Conservation (phyloP, 2,888 invertebrate species). For the Oligia strigilis region DNA sequence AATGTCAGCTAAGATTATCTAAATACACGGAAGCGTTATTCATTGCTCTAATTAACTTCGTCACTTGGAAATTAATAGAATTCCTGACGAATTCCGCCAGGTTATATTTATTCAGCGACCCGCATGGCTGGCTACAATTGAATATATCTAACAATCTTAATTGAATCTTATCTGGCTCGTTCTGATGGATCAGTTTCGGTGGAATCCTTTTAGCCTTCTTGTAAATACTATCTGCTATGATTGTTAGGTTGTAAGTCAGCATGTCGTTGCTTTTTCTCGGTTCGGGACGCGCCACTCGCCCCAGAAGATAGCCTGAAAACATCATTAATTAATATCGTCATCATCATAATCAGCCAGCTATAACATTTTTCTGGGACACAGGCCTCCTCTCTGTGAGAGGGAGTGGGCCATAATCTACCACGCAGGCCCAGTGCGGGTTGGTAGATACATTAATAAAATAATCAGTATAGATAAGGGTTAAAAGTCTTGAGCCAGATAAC, state of each 20-base stretch:
- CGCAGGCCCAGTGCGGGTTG: background rate
- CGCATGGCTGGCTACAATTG: conserved; percentile 76
- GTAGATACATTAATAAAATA: too few species aligned
- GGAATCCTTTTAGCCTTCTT: conserved; percentile 81
- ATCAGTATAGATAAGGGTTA: too few species aligned
- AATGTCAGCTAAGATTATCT: conserved; percentile 83
- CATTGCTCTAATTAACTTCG: conserved; percentile 79
- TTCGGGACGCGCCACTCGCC: conserved; percentile 80
- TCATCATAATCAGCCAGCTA: background rate
- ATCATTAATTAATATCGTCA: background rate
- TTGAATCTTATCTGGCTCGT: conserved; percentile 79
- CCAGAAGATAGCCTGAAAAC: conserved; percentile 84
- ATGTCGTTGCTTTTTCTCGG: conserved; percentile 77
- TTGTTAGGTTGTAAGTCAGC: conserved; percentile 79
- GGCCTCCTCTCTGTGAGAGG: background rate
- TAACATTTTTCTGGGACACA: too few species aligned
- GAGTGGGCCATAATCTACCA: background rate
- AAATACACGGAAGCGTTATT: conserved; percentile 82
- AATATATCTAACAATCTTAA: conserved; percentile 78
- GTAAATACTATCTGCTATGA: conserved; percentile 78
- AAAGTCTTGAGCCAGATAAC: background rate
- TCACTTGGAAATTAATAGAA: conserved; percentile 79
- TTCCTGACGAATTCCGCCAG: conserved; percentile 80
- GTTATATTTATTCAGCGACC: conserved; percentile 75
- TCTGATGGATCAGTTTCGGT: conserved; percentile 81